A percentile compares a stretch with the other conserved stretches of the same genome.
Evolutionary conservation across 2,888 invertebrate species (phyloP).

Genomic region (Yponomeuta plumbellus): DNA sequence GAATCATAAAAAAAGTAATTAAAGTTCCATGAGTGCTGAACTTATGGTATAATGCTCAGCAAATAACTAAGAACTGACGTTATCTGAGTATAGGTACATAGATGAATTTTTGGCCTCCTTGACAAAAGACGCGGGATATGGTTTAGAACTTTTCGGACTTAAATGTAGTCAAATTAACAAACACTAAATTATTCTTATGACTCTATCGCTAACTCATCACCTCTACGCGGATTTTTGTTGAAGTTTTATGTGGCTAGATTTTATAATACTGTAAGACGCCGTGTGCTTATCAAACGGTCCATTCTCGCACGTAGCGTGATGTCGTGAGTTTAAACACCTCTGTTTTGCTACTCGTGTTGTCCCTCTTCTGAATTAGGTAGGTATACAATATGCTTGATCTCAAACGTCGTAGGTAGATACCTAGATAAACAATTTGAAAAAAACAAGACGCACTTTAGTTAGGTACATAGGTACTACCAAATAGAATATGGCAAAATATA

Average conservation of each 20-base stretch:
- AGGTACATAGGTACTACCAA: background rate
- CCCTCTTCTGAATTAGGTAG: background rate
- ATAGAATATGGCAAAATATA: background rate
- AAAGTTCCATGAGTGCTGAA: background rate
- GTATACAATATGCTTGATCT: background rate
- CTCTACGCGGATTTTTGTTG: no score
- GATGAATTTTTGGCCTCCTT: no score
- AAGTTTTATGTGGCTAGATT: background rate
- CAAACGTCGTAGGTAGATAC: background rate
- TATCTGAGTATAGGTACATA: no score
- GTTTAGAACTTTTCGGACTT: no score
- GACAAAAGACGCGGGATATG: no score
- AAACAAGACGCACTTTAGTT: background rate
- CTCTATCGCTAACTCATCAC: no score
- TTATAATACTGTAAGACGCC: background rate
- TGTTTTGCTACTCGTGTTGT: background rate
- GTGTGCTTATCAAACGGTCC: background rate
- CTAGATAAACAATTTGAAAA: background rate
- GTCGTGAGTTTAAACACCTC: background rate
- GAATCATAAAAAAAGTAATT: constrained; percentile 23
- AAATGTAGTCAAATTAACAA: no score
- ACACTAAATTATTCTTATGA: no score
- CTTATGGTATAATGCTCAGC: background rate
- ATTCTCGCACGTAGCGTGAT: background rate
- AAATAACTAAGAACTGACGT: no score